phyloP scores from a whole-genome alignment of 2,888 invertebrate genomes.

The Strigamia maritima region DNA sequence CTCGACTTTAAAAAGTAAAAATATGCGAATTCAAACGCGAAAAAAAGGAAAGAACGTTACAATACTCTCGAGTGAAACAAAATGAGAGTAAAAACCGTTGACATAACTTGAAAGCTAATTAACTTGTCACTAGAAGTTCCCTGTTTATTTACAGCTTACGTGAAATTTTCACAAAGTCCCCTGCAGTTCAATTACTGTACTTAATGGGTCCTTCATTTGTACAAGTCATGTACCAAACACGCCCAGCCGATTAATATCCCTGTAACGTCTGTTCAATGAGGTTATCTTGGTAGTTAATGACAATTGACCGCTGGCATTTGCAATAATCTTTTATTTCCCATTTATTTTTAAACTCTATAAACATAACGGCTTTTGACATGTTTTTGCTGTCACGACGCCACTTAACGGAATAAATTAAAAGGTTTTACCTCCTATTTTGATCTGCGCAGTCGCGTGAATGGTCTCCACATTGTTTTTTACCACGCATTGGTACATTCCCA shows the following conservation, averaged over 20 bases:
- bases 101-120: neutral
- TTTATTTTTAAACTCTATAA: too few species aligned
- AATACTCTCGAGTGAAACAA: too few species aligned
- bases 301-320: neutral
- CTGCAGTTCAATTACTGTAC: neutral
- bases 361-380: too few species aligned
- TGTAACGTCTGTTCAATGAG: neutral
- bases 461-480: constrained; percentile 39
- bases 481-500: constrained; percentile 49
- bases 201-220: neutral
- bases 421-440: constrained; percentile 40
- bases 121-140: neutral
- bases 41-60: too few species aligned
- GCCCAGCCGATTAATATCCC: neutral
- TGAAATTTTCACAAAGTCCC: neutral
- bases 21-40: too few species aligned
- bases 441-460: constrained; percentile 40
- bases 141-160: neutral
- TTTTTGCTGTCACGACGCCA: too few species aligned
- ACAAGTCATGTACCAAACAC: neutral
- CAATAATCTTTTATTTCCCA: neutral
- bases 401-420: neutral
- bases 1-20: neutral
- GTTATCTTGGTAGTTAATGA: neutral
- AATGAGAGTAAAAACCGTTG: too few species aligned